These are phyloP conservation scores for Vannuccia rotundouncinata DNA, from an alignment of 2,888 invertebrate genomes.

Conservation along the genomic window DNA sequence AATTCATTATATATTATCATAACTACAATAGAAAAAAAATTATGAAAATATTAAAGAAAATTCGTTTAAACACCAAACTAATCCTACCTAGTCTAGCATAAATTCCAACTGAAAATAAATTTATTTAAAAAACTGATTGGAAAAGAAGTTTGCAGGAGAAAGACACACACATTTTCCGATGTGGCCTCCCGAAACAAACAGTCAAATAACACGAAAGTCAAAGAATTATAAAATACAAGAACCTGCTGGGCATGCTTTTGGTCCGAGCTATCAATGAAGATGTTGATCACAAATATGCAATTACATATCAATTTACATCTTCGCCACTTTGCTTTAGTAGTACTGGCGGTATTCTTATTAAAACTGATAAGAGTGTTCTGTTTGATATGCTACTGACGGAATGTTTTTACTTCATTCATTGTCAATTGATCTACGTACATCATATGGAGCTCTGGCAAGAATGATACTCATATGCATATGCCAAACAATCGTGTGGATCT, in stretches of 20 bases:
- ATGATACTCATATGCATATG: not conserved
- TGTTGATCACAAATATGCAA: not conserved
- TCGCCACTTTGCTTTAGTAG: not conserved
- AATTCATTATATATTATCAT: too few species aligned
- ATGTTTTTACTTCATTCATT: not conserved
- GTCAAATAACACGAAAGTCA: not conserved
- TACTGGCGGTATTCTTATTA: not conserved
- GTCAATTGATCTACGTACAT: not conserved
- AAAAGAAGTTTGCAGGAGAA: too few species aligned
- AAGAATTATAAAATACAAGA: not conserved
- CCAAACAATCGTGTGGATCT: not conserved
- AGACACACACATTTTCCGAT: not conserved
- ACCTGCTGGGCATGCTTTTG: not conserved
- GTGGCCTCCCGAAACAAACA: not conserved
- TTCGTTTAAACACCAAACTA: too few species aligned
- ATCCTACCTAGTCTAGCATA: too few species aligned
- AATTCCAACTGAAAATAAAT: too few species aligned
- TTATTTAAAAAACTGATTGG: too few species aligned
- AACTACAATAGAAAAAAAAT: too few species aligned
- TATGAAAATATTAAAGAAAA: too few species aligned
- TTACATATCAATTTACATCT: not conserved
- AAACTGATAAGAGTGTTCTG: not conserved
- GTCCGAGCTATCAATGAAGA: not conserved
- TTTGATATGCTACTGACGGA: not conserved
- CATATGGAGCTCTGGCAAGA: not conserved